Evolutionary conservation across 1,140 invertebrate species (phyloP).

Genomic region (Formica exsecta): DNA sequence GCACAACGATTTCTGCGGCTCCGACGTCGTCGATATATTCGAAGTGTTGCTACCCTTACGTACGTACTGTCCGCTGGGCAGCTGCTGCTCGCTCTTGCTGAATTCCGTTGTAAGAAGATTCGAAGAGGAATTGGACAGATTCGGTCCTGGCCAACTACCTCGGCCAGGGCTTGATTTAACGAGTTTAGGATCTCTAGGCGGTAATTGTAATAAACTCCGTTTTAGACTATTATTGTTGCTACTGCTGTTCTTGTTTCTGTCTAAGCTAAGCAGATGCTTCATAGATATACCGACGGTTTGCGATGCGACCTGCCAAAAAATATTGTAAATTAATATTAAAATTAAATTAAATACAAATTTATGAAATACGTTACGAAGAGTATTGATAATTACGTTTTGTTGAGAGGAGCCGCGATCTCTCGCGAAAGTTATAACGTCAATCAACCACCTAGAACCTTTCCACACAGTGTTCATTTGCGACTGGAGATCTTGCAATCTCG

Average conservation of each 20-base stretch:
- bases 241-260: constrained; percentile 78
- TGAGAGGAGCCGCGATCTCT: constrained; percentile 90
- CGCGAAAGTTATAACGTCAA: constrained; percentile 97
- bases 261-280: constrained; percentile 83
- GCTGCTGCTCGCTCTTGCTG: constrained; percentile 94
- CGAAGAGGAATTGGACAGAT: constrained; percentile 86
- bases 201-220: constrained; percentile 89
- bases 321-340: background rate
- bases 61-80: constrained; percentile 83
- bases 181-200: constrained; percentile 90
- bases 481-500: constrained; percentile 93
- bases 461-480: constrained; percentile 93
- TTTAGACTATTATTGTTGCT: constrained; percentile 84
- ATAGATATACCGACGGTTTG: constrained; percentile 83
- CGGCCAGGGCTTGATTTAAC: constrained; percentile 92
- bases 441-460: constrained; percentile 97
- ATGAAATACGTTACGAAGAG: background rate
- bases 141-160: constrained; percentile 94
- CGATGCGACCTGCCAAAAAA: constrained; percentile 53
- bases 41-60: constrained; percentile 83
- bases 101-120: constrained; percentile 90
- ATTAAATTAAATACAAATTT: background rate
- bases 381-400: constrained; percentile 75
- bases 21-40: constrained; percentile 79
- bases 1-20: constrained; percentile 74